Conservation (phyloP, 2,888 invertebrate genomes). For the Drosophila lutescens region DNA sequence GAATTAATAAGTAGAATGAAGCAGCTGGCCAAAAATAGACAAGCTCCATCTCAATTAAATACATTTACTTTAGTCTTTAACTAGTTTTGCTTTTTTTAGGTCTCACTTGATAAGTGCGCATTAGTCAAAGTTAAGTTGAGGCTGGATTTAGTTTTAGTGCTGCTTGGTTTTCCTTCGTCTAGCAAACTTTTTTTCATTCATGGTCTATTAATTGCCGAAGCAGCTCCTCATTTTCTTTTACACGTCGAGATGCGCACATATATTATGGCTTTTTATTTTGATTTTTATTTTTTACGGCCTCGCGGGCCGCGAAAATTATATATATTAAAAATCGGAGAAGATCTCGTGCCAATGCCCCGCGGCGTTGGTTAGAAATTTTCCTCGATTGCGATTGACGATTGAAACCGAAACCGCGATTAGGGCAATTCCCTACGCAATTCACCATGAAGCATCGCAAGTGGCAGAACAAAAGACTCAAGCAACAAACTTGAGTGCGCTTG, state of each 20-base stretch:
- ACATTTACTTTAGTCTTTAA: background rate
- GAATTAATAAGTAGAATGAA: background rate
- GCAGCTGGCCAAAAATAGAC: background rate
- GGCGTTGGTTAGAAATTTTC: slow-evolving; percentile 10
- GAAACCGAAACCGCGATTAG: slow-evolving; percentile 35
- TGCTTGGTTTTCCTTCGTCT: slow-evolving; percentile 58
- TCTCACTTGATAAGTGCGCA: slow-evolving; percentile 44
- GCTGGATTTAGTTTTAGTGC: slow-evolving; percentile 25
- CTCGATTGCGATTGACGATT: slow-evolving; percentile 25
- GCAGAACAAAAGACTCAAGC: slow-evolving; percentile 64
- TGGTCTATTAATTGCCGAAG: slow-evolving; percentile 71
- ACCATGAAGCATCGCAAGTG: background rate
- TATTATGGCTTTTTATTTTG: slow-evolving; percentile 21
- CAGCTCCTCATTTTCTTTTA: slow-evolving; percentile 61
- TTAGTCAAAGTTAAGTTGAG: slow-evolving; percentile 21
- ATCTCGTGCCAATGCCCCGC: slow-evolving; percentile 25
- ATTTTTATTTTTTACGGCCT: slow-evolving; percentile 25
- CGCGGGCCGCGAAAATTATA: slow-evolving; percentile 19
- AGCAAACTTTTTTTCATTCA: slow-evolving; percentile 56
- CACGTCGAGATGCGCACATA: slow-evolving; percentile 26
- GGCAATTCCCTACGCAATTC: slow-evolving; percentile 2
- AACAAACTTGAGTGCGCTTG: slow-evolving; percentile 58
- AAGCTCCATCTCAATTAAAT: slow-evolving; percentile 1
- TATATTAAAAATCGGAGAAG: slow-evolving; percentile 17
- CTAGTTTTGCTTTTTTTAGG: slow-evolving; percentile 1